Evolutionary conservation across 2,797 vertebrate genomes (phyloP).

Genomic region (Crenichthys baileyi): DNA sequence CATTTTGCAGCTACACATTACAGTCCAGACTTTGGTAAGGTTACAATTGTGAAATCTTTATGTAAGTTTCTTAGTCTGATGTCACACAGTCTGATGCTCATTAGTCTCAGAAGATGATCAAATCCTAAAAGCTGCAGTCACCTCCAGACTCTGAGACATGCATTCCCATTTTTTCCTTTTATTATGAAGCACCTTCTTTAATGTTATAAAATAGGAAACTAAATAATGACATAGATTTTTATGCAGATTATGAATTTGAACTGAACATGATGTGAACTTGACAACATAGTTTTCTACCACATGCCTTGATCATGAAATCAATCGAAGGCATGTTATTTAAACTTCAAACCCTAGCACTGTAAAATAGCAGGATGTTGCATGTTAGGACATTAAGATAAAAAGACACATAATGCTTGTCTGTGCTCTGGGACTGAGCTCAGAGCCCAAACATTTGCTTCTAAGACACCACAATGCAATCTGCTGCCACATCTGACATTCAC

Average conservation of each 20-base stretch:
- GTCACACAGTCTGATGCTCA: too few species aligned
- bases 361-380: conserved; percentile 31
- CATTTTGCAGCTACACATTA: neutral
- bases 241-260: conserved; percentile 3
- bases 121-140: neutral
- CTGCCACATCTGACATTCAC: conserved; percentile 76
- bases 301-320: conserved; percentile 1
- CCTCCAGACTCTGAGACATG: accelerated
- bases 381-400: conserved; percentile 42
- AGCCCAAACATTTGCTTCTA: conserved; percentile 58
- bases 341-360: conserved; percentile 34
- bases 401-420: conserved; percentile 36
- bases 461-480: conserved; percentile 68
- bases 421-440: conserved; percentile 53
- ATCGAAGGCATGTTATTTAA: conserved; percentile 4
- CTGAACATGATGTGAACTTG: neutral
- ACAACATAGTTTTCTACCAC: neutral
- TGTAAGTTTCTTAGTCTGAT: neutral
- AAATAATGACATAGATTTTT: neutral
- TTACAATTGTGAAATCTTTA: neutral
- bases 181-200: conserved; percentile 5
- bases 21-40: neutral
- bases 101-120: too few species aligned
- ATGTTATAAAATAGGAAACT: conserved; percentile 8
- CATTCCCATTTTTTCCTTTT: neutral